Evolutionary conservation across 2,797 vertebrate genomes (phyloP).

Genomic region (Chaetophractus vellerosus): DNA sequence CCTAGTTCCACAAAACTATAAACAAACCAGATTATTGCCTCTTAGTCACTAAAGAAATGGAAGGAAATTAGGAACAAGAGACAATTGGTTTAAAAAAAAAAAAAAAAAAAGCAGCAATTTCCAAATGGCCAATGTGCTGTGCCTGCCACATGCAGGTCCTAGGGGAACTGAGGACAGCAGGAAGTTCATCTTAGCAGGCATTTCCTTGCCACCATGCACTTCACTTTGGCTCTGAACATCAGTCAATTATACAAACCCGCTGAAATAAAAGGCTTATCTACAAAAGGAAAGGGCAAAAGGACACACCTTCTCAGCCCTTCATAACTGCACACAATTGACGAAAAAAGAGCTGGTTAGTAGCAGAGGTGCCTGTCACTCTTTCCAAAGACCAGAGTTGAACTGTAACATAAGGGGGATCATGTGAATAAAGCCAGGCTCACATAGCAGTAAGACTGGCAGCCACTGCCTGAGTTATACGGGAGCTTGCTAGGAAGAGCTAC

Average conservation of each 20-base stretch:
- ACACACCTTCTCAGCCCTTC: not conserved
- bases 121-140: not conserved
- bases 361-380: not conserved
- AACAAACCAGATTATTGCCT: not conserved
- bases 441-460: accelerated
- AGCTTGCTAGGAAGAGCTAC: not conserved
- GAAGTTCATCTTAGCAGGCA: not conserved
- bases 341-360: not conserved
- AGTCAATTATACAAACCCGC: not conserved
- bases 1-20: slow-evolving; percentile 44
- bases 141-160: not conserved
- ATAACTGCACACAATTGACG: not conserved
- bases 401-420: accelerated
- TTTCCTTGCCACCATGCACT: not conserved
- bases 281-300: slow-evolving; percentile 33
- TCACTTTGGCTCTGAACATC: not conserved
- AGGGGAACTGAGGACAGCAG: not conserved
- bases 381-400: not conserved
- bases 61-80: slow-evolving; percentile 7
- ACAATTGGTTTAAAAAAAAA: slow-evolving; percentile 25
- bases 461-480: not conserved
- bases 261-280: slow-evolving; percentile 51
- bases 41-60: slow-evolving; percentile 13
- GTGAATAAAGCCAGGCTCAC: not conserved
- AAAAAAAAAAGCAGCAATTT: not conserved